Base-by-base conservation (phyloP, 2,888 invertebrate genomes). In the Odontocolon sp. region DNA sequence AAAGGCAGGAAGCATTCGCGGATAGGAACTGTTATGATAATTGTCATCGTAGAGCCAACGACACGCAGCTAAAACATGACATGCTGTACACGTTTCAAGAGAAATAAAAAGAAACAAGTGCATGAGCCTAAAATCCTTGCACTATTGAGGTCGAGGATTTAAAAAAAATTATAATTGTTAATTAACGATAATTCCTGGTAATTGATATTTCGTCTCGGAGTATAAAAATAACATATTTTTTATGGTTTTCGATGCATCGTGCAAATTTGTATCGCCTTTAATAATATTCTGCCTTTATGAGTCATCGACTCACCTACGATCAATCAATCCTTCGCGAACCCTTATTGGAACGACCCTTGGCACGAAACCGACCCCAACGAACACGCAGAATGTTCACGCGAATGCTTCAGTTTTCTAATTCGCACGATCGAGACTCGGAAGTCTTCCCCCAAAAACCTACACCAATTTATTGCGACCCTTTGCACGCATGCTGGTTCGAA, bases 351-450 rank as follows among this genome's bases (percentile, higher is more conserved):
- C 42, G 61, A 61, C 66, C 66, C 61, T 33, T 18, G 16, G 14
- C n/a, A 6, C 8, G 38, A 36, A 45, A 42, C 64, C 45, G 38
- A 56, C 52, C 75, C 64, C 45, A 59, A 54, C 59, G 66, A 38
- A 59, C 57, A 45, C 45, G 38, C 42, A 1, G 64, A 64, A 76
- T 70, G 33, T 57, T 33, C 64, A 54, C 57, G 38, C 18, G 16
- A 45, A 52, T 52, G 14, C 5, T 59, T 33, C 59, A 31, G 33
- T 23, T 5, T 5, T n/a, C 70, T 36, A 54, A 67, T 66, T 76
- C 54, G 66, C 76, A 71, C 76, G 66, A 67, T 67, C 56, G 66
- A 38, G 6, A 21, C 76, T 66, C 70, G n/a, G n/a, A 54, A 59
- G 59, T 54, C 26, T 16, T 28, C 52, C 33, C 14, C 56, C 42